phyloP scores from a whole-genome alignment of 2,113 vertebrate species.

The Hydrochoerus hydrochaeris region DNA sequence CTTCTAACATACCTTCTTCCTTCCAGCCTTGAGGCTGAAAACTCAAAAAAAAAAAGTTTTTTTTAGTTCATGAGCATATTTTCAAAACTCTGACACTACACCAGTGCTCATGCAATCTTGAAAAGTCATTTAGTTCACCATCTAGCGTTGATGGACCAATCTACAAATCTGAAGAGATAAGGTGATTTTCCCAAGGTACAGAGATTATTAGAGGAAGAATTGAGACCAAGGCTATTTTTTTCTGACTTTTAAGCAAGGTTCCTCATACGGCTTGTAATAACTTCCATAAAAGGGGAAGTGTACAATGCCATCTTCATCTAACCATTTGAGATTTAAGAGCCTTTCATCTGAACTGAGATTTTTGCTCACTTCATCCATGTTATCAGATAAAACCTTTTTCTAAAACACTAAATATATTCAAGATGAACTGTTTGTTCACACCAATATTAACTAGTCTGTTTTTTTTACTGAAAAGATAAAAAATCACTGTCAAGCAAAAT shows the following conservation, averaged over 20 bases:
- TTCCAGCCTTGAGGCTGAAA: too few relatives aligned
- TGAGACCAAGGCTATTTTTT: background rate
- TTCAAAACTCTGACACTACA: background rate
- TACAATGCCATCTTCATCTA: background rate
- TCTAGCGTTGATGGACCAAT: background rate
- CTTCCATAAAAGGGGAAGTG: background rate
- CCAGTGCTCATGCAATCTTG: background rate
- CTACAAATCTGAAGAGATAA: background rate
- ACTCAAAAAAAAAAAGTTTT: background rate
- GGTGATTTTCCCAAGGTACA: background rate
- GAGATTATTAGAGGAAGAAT: background rate
- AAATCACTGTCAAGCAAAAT: constrained; percentile 31
- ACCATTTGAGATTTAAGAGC: constrained; percentile 42
- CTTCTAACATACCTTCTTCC: background rate
- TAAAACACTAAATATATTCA: constrained; percentile 31
- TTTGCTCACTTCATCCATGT: constrained; percentile 31
- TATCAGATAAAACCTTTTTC: constrained; percentile 39
- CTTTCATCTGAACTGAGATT: background rate
- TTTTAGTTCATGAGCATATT: background rate
- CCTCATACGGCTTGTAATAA: constrained; percentile 18
- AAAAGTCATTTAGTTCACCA: background rate
- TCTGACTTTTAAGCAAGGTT: constrained; percentile 2
- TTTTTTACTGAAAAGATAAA: constrained; percentile 33
- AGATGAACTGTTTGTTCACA: background rate
- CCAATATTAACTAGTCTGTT: background rate